Evolutionary conservation across 2,888 invertebrate genomes (phyloP), one percentile per base, ranked within the genome.

Genomic region (Troides aeacus): DNA sequence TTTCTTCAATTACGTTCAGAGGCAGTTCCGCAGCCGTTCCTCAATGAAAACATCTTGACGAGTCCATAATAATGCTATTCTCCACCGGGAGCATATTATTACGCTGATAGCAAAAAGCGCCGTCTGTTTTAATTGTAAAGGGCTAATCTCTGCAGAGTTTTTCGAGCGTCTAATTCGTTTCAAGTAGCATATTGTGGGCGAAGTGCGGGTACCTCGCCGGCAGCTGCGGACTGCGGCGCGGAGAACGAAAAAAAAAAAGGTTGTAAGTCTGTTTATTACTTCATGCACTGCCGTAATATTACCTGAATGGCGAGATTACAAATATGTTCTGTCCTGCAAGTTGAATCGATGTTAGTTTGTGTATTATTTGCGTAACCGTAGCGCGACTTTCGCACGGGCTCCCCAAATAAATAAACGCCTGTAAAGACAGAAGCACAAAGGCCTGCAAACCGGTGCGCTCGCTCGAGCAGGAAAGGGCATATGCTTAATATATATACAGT

Each of bases 401-500:
- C 72, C 66, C 68, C 74, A 78, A 80, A 79, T 81, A 83, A 78
- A 79, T 78, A 78, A 77, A 80, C 79, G 79, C 73, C 75, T 74
- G 73, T 56, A 68, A 71, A 72, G 71, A 70, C 72, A 69, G 72
- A 74, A 72, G 74, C 81, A 90, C 88, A 90, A 91, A 90, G 89
- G 81, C 79, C 81, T 77, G 78, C 83, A 79, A 83, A 81, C 83
- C 83, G 77, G 82, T 85, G 83, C 85, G 89, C 83, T 87, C 85
- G 81, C 80, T 84, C 81, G 85, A 89, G 85, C 92, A 88, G 81
- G 80, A 86, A 90, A 87, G 89, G 90, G 87, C 92, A 92, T 90
- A 89, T 92, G 92, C 86, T 88, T 89, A 91, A 92, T 91, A 92
- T 91, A 90, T 91, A 88, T 92, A 92, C 91, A 92, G 88, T 90